phyloP scores from a whole-genome alignment of 1,140 invertebrate species.

The Tribolium castaneum region DNA sequence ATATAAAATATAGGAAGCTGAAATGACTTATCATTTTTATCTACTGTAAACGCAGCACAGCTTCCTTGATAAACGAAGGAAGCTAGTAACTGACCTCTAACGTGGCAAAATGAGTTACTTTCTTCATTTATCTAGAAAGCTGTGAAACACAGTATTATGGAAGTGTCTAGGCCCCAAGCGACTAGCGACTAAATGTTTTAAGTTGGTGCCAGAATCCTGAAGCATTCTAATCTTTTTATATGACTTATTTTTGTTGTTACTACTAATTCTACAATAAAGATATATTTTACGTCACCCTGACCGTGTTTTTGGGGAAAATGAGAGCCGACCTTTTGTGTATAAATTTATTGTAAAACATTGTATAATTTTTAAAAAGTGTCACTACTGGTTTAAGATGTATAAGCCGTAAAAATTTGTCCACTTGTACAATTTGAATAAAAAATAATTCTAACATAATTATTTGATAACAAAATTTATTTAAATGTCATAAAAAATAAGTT shows the following conservation, averaged over 20 bases:
- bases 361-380: conserved; percentile 33
- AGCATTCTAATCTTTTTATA: neutral
- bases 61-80: too few relatives aligned
- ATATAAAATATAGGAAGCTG: conserved; percentile 65
- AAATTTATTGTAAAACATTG: conserved; percentile 41
- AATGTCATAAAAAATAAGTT: conserved; percentile 31
- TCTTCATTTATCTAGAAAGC: too few relatives aligned
- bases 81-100: too few relatives aligned
- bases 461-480: neutral
- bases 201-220: neutral
- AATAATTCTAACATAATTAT: conserved; percentile 30
- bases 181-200: neutral
- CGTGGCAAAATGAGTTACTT: too few relatives aligned
- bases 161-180: neutral
- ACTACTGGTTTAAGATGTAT: conserved; percentile 4
- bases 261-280: conserved; percentile 20
- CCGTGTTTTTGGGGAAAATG: neutral
- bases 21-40: neutral
- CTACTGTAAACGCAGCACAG: neutral
- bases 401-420: conserved; percentile 14
- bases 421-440: conserved; percentile 8
- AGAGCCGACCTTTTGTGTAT: neutral
- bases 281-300: neutral
- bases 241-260: neutral
- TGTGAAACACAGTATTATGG: neutral